Evolutionary conservation across 2,888 invertebrate genomes (phyloP), one percentile per base, ranked within the genome.

Genomic region (Pycnomerus fuliginosus): DNA sequence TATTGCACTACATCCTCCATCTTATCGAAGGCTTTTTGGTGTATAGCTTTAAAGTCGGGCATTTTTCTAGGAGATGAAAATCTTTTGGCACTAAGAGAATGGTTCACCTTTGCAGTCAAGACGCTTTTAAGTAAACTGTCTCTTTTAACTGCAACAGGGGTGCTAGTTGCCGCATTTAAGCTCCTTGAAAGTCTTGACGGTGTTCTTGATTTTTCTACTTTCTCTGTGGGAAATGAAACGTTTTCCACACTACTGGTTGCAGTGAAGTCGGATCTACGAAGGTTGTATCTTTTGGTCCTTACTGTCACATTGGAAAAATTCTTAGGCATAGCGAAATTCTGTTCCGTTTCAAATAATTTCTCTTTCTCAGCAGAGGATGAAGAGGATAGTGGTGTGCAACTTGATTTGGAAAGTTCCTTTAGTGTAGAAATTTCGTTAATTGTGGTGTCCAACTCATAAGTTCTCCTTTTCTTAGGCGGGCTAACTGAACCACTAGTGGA

Each of bases 1-100:
- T 82, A 78, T 59, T 86, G 83, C 25, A 76, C 69, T 10, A 87
- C 63, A 8, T 83, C 83, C 71, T 86, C 85, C 82, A 86, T 83
- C 69, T 78, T 78, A 16, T 75, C 75, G 59, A 83, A 85, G 36
- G 78, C 75, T 56, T 76, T 79, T 64, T 82, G 75, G 61, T 87
- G 87, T 35, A 87, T 75, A 2, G 80, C 77, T 0, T 80, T 76
- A 65, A 87, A 87, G 70, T 87, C 82, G 0, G 87, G 87, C 62
- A 84, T 67, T 69, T 80, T 82, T 3, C 35, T 16, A 5, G 14
- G 20, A 2, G 45, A 35, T 22, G 13, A 11, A 8, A 3, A 11
- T n/a, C 24, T 38, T 12, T 47, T 42, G 3, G 23, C 20, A 20
- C 5, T 5, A 4, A 20, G 5, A 8, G 5, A 5, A 5, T 20